These are phyloP conservation scores for Diphyllodes magnificus DNA, from an alignment of 2,113 vertebrate species.

Conservation along the genomic window DNA sequence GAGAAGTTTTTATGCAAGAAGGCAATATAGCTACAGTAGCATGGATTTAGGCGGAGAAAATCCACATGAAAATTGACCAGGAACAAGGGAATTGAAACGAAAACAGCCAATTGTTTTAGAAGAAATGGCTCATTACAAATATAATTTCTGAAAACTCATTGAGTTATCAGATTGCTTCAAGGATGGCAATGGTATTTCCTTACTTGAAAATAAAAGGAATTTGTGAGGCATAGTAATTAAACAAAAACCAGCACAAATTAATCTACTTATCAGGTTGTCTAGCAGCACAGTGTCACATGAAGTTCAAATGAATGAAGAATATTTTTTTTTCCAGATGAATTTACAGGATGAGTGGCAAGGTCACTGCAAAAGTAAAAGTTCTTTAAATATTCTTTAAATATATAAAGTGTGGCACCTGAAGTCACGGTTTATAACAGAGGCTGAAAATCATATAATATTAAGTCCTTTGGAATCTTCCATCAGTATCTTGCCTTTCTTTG, in stretches of 20 bases:
- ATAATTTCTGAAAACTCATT: not conserved
- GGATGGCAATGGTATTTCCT: not conserved
- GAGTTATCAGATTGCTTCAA: not conserved
- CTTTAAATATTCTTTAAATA: not conserved
- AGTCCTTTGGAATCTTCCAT: not conserved
- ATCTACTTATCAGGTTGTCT: not conserved
- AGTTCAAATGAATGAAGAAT: not conserved
- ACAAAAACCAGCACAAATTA: not conserved
- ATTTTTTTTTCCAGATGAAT: not conserved
- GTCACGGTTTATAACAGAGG: not conserved
- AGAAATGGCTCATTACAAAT: not conserved
- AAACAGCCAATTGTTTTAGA: not conserved
- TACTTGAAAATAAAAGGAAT: not conserved
- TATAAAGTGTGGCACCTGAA: accelerated
- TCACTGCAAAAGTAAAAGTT: not conserved
- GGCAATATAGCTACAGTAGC: accelerated
- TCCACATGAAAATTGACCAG: not conserved
- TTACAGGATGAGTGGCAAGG: not conserved
- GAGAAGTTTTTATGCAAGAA: not conserved
- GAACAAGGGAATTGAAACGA: not conserved
- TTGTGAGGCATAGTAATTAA: not conserved
- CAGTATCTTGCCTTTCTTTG: not conserved
- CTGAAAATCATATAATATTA: not conserved
- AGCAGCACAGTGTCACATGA: not conserved
- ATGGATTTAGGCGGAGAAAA: not conserved